phyloP scores from a whole-genome alignment of 1,140 invertebrate genomes.

The Archegozetes longisetosus region DNA sequence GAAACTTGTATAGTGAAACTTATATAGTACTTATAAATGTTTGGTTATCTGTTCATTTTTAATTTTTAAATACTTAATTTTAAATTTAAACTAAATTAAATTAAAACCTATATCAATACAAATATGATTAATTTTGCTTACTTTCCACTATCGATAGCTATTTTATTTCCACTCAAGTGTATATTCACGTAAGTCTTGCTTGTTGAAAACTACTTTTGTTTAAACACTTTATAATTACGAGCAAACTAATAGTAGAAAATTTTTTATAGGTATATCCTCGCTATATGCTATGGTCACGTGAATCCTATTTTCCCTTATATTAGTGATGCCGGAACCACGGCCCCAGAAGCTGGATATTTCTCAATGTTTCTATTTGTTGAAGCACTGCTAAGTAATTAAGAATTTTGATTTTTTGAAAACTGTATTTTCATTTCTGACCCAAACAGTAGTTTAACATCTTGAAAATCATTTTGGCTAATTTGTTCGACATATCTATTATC shows the following conservation, averaged over 20 bases:
- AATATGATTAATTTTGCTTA: not conserved
- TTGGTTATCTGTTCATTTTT: too few species aligned
- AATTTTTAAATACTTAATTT: too few species aligned
- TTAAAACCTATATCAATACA: not conserved
- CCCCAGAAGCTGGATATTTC: slow-evolving; percentile 7
- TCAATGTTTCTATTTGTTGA: not conserved
- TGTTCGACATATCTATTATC: too few species aligned
- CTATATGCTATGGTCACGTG: not conserved
- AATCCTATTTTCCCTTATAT: not conserved
- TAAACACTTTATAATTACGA: too few species aligned
- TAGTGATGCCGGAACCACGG: not conserved
- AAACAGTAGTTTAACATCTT: too few species aligned
- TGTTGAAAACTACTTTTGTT: not conserved
- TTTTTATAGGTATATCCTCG: not conserved
- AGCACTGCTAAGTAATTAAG: not conserved
- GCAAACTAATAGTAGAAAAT: too few species aligned
- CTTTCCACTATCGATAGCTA: not conserved
- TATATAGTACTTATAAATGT: too few species aligned
- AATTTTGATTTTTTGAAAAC: too few species aligned
- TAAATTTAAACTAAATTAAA: too few species aligned
- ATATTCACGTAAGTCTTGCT: not conserved
- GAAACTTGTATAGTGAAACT: too few species aligned
- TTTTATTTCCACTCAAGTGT: not conserved
- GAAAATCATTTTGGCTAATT: too few species aligned
- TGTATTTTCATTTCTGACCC: too few species aligned